Evolutionary conservation across 53 echinoderm and acorn worm species (phyloP).

Genomic region (Echinarachnius parma): DNA sequence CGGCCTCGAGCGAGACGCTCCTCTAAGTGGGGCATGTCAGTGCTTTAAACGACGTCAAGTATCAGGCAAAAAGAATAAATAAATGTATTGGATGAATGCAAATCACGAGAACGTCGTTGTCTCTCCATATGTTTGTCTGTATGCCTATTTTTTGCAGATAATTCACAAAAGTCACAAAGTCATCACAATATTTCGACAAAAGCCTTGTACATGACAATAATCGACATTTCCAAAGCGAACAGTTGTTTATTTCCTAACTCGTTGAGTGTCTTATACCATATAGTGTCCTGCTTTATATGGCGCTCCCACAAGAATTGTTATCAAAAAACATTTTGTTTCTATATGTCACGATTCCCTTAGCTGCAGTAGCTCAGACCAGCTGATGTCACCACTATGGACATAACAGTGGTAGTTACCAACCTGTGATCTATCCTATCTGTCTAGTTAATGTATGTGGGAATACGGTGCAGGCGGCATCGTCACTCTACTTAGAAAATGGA

Average conservation of each 20-base stretch:
- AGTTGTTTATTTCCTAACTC: constrained; percentile 24
- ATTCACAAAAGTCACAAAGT: too few species aligned
- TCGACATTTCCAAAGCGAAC: constrained; percentile 44
- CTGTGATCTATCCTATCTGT: not conserved
- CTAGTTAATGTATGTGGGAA: not conserved
- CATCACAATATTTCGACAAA: too few species aligned
- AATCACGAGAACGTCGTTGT: too few species aligned
- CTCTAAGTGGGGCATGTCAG: too few species aligned
- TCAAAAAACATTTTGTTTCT: not conserved
- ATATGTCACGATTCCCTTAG: not conserved
- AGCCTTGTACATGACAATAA: too few species aligned
- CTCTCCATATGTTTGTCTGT: too few species aligned
- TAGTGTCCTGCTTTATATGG: constrained; percentile 8
- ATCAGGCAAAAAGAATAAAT: too few species aligned
- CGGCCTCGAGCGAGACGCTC: too few species aligned
- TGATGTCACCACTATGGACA: not conserved
- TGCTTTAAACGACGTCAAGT: too few species aligned
- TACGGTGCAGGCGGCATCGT: constrained; percentile 9
- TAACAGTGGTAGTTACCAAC: not conserved
- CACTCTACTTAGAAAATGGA: constrained; percentile 19
- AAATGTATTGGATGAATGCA: too few species aligned
- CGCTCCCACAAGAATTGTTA: not conserved
- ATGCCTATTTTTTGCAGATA: too few species aligned
- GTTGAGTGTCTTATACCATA: constrained; percentile 31
- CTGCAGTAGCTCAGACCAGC: not conserved